These are phyloP conservation scores for Salticus scenicus DNA, from an alignment of 2,888 invertebrate species.

Conservation along the genomic window DNA sequence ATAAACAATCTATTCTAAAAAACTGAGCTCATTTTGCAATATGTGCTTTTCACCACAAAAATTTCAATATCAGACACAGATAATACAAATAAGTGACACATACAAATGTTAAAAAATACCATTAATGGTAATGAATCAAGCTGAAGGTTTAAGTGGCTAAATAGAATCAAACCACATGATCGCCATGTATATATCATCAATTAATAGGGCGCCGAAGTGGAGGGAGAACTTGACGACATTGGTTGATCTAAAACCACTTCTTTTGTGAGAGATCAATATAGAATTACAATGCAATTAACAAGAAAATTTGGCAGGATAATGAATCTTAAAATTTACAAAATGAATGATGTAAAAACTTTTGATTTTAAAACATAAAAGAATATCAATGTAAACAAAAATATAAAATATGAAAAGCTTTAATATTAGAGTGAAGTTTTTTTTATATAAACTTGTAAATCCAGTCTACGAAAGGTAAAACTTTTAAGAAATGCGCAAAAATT, in stretches of 20 bases:
- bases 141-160: neutral
- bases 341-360: neutral
- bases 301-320: conserved; percentile 5
- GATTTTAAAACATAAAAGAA: neutral
- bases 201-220: neutral
- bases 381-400: neutral
- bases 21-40: conserved; percentile 4
- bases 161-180: neutral
- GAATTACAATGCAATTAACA: neutral
- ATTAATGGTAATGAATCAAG: neutral
- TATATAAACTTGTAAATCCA: neutral
- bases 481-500: neutral
- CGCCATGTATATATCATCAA: neutral
- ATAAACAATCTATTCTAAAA: conserved; percentile 10
- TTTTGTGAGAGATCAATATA: neutral
- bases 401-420: neutral
- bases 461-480: neutral
- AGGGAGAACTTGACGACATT: neutral
- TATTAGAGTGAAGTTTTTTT: neutral
- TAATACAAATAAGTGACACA: neutral
- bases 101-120: neutral
- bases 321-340: neutral
- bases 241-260: neutral
- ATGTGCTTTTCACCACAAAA: conserved; percentile 2
- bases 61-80: neutral